Conservation (phyloP, 2,888 invertebrate species). For the Argynnis bischoffii region DNA sequence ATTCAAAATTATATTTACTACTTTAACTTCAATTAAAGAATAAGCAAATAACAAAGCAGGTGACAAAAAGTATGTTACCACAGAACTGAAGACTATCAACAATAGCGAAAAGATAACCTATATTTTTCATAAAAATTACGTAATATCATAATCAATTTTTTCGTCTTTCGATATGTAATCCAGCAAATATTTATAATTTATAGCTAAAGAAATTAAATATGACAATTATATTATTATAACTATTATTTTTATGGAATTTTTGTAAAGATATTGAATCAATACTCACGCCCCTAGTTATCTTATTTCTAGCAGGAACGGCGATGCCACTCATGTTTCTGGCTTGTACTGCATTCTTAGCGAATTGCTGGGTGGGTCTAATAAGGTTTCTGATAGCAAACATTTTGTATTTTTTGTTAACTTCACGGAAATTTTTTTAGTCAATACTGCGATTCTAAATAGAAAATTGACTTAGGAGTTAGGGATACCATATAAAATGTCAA, state of each 20-base stretch:
- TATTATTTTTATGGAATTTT: background rate
- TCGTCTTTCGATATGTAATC: background rate
- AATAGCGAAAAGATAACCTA: slow-evolving; percentile 35
- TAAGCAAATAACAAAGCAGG: no score
- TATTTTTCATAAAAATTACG: slow-evolving; percentile 35
- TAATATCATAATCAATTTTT: slow-evolving; percentile 18
- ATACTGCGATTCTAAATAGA: background rate
- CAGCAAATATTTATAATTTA: background rate
- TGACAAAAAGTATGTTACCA: no score
- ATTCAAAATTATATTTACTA: no score
- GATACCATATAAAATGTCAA: slow-evolving; percentile 2
- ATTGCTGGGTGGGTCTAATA: slow-evolving; percentile 56
- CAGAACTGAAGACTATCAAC: background rate
- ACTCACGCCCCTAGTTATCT: slow-evolving; percentile 64
- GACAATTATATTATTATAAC: background rate
- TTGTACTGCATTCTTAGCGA: slow-evolving; percentile 63
- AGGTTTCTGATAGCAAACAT: slow-evolving; percentile 67
- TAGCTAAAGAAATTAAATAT: background rate
- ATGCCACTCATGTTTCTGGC: slow-evolving; percentile 68
- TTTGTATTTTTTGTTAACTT: slow-evolving; percentile 41
- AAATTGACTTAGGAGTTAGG: background rate
- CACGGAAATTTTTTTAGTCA: background rate
- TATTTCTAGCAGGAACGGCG: slow-evolving; percentile 59
- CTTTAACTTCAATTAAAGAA: no score
- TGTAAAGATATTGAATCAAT: slow-evolving; percentile 14